Evolutionary conservation across 2,888 invertebrate genomes (phyloP), one percentile per base, ranked within the genome.

Genomic region (Globia sparganii): DNA sequence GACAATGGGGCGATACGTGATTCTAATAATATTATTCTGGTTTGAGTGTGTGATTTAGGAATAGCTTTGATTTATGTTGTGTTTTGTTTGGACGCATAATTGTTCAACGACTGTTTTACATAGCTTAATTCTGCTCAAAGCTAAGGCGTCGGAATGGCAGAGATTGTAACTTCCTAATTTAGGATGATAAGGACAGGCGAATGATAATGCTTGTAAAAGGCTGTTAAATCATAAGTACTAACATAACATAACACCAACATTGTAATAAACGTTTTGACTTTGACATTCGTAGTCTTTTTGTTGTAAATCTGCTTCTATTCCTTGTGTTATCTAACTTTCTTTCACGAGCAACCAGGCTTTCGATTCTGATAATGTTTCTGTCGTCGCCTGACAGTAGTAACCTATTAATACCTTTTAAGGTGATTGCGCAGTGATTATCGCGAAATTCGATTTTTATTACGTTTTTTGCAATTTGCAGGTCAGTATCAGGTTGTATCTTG

Each of bases 1-100:
- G 75, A 61, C 75, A 81, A 71, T 80, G 40, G n/a, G 11, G 53
- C 53, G 65, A 61, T 79, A 67, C 67, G 80, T 64, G 64, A 69
- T 56, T 49, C 67, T 46, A 66, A 81, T 80, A 53, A 62, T n/a
- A n/a, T n/a, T n/a, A n/a, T 59, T 62, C 46, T 56, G 34, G 28
- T 28, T 28, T 13, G 28, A 53, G 28, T 61, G 21, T 64, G 37
- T 59, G 58, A 58, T 64, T 76, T 40, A 13, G 15, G 25, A 25
- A 82, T 15, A 25, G 43, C 18, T 46, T 11, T 9, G 31, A 11
- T 69, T 25, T 56, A 49, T 53, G 15, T 43, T 40, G 18, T 13
- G 18, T 59, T 61, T 34, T 49, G n/a, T 8, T 53, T 25, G 4
- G n/a, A 11, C 8, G 34, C 43, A 1, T 25, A n/a, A 58, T 46